Conservation (phyloP, 2,797 vertebrate genomes). For the Chelidonichthys spinosus region DNA sequence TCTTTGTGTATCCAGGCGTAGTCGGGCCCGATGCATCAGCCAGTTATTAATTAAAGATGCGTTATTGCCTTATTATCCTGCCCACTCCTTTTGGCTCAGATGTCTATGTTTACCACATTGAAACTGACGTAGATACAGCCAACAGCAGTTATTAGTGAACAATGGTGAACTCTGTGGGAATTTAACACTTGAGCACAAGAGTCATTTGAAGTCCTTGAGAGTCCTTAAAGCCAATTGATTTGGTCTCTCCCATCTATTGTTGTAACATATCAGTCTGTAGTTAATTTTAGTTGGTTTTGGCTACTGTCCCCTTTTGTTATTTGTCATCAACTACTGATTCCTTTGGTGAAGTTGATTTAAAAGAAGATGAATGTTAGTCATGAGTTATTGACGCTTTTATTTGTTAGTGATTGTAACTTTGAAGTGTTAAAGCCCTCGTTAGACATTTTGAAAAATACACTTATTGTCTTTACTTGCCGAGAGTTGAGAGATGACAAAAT, state of each 20-base stretch:
- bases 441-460: neutral
- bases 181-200: neutral
- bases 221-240: neutral
- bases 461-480: neutral
- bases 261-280: neutral
- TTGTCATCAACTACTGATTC: neutral
- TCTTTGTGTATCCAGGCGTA: constrained; percentile 16
- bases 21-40: constrained; percentile 20
- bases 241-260: neutral
- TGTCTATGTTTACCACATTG: constrained; percentile 28
- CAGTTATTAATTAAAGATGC: constrained; percentile 52
- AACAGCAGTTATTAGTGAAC: constrained; percentile 5
- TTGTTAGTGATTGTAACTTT: neutral
- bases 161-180: neutral
- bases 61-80: constrained; percentile 26
- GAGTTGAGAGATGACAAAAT: neutral
- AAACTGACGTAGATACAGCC: constrained; percentile 11
- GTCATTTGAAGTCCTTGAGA: neutral
- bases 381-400: neutral
- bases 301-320: neutral
- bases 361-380: neutral
- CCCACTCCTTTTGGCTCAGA: constrained; percentile 35
- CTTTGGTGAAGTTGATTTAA: neutral
- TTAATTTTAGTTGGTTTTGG: constrained; percentile 2
- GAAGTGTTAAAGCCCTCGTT: neutral